phyloP scores from a whole-genome alignment of 2,888 invertebrate species.

The Dasysyrphus albostriatus region DNA sequence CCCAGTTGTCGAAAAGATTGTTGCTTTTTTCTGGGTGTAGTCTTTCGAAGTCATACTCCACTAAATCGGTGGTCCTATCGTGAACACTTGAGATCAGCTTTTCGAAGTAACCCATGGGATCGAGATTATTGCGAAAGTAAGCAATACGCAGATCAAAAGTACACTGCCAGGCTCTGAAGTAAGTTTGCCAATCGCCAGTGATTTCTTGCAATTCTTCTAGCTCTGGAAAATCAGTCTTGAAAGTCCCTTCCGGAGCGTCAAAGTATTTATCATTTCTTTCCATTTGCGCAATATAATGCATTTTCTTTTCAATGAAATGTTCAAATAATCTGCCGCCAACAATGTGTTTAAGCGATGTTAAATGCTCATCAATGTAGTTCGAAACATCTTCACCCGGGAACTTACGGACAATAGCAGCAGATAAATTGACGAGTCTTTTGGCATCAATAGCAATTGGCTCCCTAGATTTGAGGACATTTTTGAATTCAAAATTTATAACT shows the following conservation, averaged over 20 bases:
- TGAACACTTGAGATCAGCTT: neutral
- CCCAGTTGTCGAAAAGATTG: slow-evolving; percentile 32
- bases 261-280: neutral
- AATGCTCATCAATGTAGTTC: neutral
- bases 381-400: slow-evolving; percentile 20
- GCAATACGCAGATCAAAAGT: slow-evolving; percentile 12
- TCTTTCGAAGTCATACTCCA: slow-evolving; percentile 46
- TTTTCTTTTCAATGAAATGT: slow-evolving; percentile 2
- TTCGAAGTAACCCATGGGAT: slow-evolving; percentile 11
- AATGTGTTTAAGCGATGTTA: neutral
- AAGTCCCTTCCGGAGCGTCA: neutral
- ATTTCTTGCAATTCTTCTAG: slow-evolving; percentile 13
- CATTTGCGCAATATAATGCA: neutral
- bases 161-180: slow-evolving; percentile 17
- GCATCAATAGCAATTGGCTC: slow-evolving; percentile 6
- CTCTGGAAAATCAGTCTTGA: slow-evolving; percentile 42
- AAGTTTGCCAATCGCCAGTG: neutral
- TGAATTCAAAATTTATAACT: slow-evolving; percentile 11
- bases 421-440: neutral
- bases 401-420: slow-evolving; percentile 14
- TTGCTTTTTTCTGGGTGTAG: slow-evolving; percentile 9
- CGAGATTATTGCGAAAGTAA: neutral
- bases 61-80: neutral
- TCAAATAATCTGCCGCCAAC: slow-evolving; percentile 29
- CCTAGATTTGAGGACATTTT: neutral